These are phyloP conservation scores for Drosophila sordidula DNA, from an alignment of 2,888 invertebrate genomes.

Conservation along the genomic window DNA sequence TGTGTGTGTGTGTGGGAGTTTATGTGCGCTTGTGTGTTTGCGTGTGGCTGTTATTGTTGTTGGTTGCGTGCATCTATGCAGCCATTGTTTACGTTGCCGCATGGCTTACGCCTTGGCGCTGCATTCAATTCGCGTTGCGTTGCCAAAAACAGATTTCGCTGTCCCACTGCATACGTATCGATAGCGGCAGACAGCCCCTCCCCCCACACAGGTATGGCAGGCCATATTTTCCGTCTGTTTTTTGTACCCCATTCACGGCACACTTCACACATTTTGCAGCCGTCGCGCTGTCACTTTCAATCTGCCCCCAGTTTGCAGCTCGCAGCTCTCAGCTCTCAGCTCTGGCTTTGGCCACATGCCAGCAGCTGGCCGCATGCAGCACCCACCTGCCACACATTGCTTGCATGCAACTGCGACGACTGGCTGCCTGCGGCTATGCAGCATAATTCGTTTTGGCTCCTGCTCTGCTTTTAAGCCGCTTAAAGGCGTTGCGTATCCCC, in stretches of 20 bases:
- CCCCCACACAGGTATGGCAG: conserved; percentile 25
- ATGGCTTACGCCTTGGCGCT: conserved; percentile 10
- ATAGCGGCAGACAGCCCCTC: conserved; percentile 5
- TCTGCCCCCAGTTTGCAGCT: conserved; percentile 22
- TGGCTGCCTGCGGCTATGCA: conserved; percentile 45
- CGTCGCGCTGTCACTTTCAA: conserved; percentile 67
- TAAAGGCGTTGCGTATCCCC: conserved; percentile 45
- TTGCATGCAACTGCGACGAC: not conserved
- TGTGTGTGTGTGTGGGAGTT: conserved; percentile 18
- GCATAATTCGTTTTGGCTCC: conserved; percentile 59
- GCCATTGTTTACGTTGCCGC: conserved; percentile 48
- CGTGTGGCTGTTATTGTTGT: conserved; percentile 9
- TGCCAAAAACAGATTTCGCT: conserved; percentile 45
- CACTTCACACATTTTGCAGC: conserved; percentile 49
- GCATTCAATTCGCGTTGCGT: conserved; percentile 48
- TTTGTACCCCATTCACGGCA: conserved; percentile 22
- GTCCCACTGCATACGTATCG: conserved; percentile 22
- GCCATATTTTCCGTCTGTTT: conserved; percentile 4
- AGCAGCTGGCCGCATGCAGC: conserved; percentile 15
- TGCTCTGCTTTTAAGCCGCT: conserved; percentile 62
- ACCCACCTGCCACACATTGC: conserved; percentile 31
- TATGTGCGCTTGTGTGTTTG: conserved; percentile 12
- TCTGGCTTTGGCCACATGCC: conserved; percentile 46
- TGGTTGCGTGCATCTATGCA: conserved; percentile 16
- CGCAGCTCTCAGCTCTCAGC: not conserved